These are phyloP conservation scores for Xylota sylvarum DNA, from an alignment of 2,888 invertebrate genomes.

Conservation along the genomic window DNA sequence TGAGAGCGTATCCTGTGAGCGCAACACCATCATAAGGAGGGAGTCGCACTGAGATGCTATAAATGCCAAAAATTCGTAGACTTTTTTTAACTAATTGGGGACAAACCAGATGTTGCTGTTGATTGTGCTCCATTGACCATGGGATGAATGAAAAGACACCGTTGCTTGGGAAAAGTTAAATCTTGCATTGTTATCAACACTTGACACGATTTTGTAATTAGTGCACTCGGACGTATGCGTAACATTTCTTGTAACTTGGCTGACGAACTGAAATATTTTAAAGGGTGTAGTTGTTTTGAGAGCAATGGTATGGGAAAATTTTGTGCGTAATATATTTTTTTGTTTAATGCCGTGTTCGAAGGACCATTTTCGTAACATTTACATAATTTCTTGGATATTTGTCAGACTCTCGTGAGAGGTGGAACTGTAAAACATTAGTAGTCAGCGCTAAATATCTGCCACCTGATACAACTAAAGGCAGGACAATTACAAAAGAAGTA, in stretches of 20 bases:
- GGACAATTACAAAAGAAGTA: too few species aligned
- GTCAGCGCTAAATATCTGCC: too few species aligned
- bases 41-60: not conserved
- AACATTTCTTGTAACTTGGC: not conserved
- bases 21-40: constrained; percentile 12
- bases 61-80: constrained; percentile 28
- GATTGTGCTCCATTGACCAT: constrained; percentile 26
- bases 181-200: not conserved
- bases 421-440: too few species aligned
- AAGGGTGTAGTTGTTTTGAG: not conserved
- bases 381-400: too few species aligned
- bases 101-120: constrained; percentile 28
- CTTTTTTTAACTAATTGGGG: constrained; percentile 46
- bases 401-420: too few species aligned
- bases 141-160: not conserved
- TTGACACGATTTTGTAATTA: not conserved
- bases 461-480: too few species aligned
- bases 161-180: not conserved
- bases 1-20: constrained; percentile 17
- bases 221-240: constrained; percentile 21
- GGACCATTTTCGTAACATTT: too few species aligned
- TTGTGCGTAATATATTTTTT: not conserved
- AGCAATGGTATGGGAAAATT: not conserved
- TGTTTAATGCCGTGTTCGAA: too few species aligned
- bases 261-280: not conserved